Conservation (phyloP, 2,888 invertebrate species). For the Ashinkailepas kermadecensis region DNA sequence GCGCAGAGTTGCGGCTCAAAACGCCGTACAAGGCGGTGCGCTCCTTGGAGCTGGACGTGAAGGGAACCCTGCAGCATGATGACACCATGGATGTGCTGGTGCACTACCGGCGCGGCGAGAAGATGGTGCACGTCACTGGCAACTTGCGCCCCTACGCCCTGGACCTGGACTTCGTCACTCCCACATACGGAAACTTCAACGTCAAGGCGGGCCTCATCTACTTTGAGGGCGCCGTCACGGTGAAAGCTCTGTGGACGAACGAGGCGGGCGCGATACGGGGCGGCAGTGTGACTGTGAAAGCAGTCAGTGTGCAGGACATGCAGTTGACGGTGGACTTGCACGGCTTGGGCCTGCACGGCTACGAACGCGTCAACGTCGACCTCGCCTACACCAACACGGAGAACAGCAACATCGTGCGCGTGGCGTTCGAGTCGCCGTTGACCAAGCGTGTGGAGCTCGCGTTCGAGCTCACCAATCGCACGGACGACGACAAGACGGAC, state of each 20-base stretch:
- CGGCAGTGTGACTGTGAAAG: neutral
- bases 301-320: neutral
- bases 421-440: neutral
- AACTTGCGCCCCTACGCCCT: neutral
- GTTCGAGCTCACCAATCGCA: neutral
- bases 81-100: neutral
- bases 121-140: conserved; percentile 12
- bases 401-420: neutral
- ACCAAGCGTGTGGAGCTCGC: neutral
- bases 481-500: neutral
- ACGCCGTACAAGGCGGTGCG: neutral
- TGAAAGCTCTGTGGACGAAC: neutral
- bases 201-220: neutral
- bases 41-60: conserved; percentile 3
- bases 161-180: neutral
- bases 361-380: neutral
- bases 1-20: neutral
- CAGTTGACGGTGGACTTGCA: neutral
- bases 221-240: too few species aligned
- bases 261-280: neutral
- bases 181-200: neutral
- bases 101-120: conserved; percentile 7
- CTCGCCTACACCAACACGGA: conserved; percentile 13
- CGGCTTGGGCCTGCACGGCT: neutral
- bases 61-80: neutral